Percentiles rank a stretch among this genome's conserved stretches.
phyloP scores from a whole-genome alignment of 2,797 vertebrate species.

The Chiroxiphia lanceolata region DNA sequence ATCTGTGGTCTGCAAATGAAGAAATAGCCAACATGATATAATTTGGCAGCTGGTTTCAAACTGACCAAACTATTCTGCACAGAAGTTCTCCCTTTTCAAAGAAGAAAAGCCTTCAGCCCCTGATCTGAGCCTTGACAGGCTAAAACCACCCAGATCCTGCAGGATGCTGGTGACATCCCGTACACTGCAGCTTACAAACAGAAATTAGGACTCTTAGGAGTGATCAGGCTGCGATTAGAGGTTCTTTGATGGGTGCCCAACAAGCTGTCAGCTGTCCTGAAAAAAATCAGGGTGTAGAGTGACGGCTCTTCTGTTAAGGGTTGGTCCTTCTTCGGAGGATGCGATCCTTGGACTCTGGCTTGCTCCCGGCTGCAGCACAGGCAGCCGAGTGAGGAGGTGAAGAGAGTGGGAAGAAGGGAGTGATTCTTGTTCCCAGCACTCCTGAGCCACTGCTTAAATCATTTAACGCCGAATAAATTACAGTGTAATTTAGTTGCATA shows the following conservation, averaged over 20 bases:
- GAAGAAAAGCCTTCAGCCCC: not conserved
- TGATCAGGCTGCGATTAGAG: accelerated
- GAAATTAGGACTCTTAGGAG: not conserved
- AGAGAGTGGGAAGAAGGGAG: not conserved
- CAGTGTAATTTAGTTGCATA: slow-evolving; percentile 54
- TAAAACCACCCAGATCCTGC: not conserved
- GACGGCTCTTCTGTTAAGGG: accelerated
- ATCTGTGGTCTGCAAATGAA: not conserved
- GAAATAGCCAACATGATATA: not conserved
- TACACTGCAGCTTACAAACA: accelerated
- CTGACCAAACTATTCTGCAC: not conserved
- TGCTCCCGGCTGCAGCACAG: accelerated
- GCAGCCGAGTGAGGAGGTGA: not conserved
- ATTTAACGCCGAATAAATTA: slow-evolving; percentile 66
- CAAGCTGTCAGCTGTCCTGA: not conserved
- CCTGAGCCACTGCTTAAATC: slow-evolving; percentile 42
- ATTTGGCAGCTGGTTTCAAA: not conserved
- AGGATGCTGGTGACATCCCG: not conserved
- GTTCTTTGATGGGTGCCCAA: not conserved
- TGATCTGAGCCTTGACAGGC: not conserved
- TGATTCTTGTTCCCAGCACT: slow-evolving; percentile 18
- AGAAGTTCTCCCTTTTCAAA: not conserved
- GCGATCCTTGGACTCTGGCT: accelerated
- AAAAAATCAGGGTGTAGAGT: not conserved
- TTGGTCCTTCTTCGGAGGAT: not conserved